Evolutionary conservation across 2,113 vertebrate genomes (phyloP).

Genomic region (Cinclus cinclus): DNA sequence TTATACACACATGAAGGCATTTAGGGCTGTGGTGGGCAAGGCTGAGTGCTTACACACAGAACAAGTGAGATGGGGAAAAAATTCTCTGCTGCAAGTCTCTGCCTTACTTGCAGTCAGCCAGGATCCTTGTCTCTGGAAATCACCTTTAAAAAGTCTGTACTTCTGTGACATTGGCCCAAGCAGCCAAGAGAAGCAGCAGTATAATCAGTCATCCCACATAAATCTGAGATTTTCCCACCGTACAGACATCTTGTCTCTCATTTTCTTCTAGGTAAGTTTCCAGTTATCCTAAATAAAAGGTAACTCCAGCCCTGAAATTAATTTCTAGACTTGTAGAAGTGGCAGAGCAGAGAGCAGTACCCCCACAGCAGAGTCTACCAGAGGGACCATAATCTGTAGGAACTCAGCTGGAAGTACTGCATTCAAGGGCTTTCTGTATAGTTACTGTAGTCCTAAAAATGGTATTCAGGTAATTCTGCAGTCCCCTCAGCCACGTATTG

Average conservation of each 20-base stretch:
- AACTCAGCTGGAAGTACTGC: background rate
- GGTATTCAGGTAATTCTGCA: slow-evolving; percentile 3
- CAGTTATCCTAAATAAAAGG: background rate
- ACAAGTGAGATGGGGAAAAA: background rate
- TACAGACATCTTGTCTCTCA: background rate
- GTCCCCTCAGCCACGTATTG: background rate
- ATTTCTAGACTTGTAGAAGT: background rate
- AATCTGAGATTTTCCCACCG: background rate
- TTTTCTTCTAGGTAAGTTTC: background rate
- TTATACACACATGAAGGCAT: background rate
- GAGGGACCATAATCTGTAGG: background rate
- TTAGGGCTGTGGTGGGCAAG: background rate
- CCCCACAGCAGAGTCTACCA: background rate
- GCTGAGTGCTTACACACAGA: background rate
- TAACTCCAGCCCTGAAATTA: background rate
- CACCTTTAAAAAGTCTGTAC: background rate
- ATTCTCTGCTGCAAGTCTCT: background rate
- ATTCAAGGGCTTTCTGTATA: slow-evolving; percentile 4
- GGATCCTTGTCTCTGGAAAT: background rate
- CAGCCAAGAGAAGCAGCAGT: background rate
- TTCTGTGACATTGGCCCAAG: background rate
- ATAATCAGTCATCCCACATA: background rate
- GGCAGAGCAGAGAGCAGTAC: background rate
- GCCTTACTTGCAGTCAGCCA: background rate
- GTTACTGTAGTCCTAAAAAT: slow-evolving; percentile 3